phyloP scores from a whole-genome alignment of 1,140 invertebrate genomes.

The Stegodyphus dumicola region DNA sequence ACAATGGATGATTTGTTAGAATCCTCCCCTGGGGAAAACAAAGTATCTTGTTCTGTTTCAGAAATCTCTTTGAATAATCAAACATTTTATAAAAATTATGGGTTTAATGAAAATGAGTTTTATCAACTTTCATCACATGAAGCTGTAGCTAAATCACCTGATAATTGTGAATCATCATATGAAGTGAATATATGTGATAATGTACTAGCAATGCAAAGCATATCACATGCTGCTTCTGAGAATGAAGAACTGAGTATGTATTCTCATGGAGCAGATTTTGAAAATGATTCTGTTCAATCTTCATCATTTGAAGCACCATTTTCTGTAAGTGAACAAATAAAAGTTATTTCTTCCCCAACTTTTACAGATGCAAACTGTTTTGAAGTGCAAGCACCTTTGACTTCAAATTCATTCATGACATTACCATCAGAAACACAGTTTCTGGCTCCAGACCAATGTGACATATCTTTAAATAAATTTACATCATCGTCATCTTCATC shows the following conservation, averaged over 20 bases:
- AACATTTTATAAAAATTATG: neutral
- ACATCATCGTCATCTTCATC: too few species aligned
- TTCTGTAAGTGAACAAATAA: constrained; percentile 22
- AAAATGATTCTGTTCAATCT: constrained; percentile 8
- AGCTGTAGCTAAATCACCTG: constrained; percentile 20
- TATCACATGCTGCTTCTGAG: neutral
- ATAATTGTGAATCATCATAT: constrained; percentile 18
- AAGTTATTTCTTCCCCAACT: constrained; percentile 12
- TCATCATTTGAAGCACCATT: neutral
- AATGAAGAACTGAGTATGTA: constrained; percentile 19
- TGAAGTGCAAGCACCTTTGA: neutral
- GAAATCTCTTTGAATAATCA: neutral
- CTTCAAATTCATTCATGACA: constrained; percentile 1
- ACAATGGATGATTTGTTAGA: neutral
- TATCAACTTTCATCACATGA: neutral
- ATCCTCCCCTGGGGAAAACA: neutral
- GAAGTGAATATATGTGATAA: constrained; percentile 5
- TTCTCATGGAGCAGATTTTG: constrained; percentile 25
- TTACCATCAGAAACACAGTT: constrained; percentile 7
- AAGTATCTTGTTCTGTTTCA: constrained; percentile 23
- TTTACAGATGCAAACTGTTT: neutral
- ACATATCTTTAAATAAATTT: neutral
- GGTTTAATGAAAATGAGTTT: neutral
- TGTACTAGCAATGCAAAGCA: constrained; percentile 1
- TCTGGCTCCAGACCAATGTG: neutral